Evolutionary conservation across 2,797 vertebrate genomes (phyloP).

Genomic region (Botia almorhae): DNA sequence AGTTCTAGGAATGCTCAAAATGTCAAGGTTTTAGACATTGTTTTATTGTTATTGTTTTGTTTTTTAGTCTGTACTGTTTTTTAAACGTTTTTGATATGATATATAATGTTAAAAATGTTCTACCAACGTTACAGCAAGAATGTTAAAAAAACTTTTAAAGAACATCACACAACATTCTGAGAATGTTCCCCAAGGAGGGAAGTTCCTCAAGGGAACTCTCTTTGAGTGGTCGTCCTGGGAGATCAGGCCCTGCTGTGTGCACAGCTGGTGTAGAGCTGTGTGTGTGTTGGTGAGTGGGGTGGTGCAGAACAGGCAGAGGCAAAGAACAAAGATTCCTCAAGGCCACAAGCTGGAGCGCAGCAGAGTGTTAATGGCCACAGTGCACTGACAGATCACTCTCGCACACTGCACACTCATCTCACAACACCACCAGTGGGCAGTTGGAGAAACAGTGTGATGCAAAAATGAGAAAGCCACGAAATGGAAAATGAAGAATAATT

Average conservation of each 20-base stretch:
- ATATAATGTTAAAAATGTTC: too few species aligned
- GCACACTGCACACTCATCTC: not conserved
- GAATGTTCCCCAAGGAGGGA: not conserved
- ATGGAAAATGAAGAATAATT: not conserved
- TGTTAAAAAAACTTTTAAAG: too few species aligned
- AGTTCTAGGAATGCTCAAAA: too few species aligned
- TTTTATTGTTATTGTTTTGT: too few species aligned
- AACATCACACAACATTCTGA: too few species aligned
- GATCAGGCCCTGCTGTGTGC: not conserved
- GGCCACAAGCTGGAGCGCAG: slow-evolving; percentile 26
- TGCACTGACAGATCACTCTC: slow-evolving; percentile 55
- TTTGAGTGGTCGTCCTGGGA: slow-evolving; percentile 6
- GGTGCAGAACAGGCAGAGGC: not conserved
- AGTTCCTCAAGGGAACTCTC: not conserved
- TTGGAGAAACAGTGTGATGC: slow-evolving; percentile 1
- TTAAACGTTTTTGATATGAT: too few species aligned
- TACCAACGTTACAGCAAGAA: too few species aligned
- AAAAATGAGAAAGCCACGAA: not conserved
- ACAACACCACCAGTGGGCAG: not conserved
- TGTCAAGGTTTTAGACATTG: too few species aligned
- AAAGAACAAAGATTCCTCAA: slow-evolving; percentile 27
- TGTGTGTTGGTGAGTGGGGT: slow-evolving; percentile 18
- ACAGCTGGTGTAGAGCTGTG: slow-evolving; percentile 7
- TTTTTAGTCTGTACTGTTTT: too few species aligned
- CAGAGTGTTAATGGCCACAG: slow-evolving; percentile 53